Evolutionary conservation across 1,140 invertebrate genomes (phyloP).

Genomic region (Brachionus asplanchnoidis): DNA sequence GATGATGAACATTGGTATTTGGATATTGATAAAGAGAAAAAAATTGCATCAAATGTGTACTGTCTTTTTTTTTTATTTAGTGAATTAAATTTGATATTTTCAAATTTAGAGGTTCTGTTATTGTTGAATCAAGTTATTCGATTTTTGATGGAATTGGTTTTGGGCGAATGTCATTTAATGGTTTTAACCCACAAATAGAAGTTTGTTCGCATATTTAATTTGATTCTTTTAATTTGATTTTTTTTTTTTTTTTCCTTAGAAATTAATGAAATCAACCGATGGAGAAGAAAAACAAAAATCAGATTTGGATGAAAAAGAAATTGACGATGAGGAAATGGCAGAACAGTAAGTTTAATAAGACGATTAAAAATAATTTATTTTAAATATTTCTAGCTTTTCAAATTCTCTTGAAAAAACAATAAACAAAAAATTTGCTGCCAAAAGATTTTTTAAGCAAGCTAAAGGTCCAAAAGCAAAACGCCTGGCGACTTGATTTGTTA

Average conservation of each 20-base stretch:
- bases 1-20: conserved; percentile 41
- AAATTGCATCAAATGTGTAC: conserved; percentile 7
- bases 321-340: conserved; percentile 35
- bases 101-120: conserved; percentile 9
- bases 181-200: conserved; percentile 33
- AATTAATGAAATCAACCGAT: background rate
- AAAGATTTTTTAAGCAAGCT: background rate
- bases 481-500: background rate
- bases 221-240: background rate
- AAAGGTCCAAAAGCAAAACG: background rate
- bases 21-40: background rate
- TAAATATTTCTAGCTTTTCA: background rate
- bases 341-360: conserved; percentile 17
- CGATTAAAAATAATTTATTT: background rate
- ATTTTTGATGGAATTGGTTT: conserved; percentile 23
- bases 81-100: background rate
- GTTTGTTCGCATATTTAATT: background rate
- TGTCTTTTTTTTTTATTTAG: background rate
- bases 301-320: conserved; percentile 8
- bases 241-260: conserved; percentile 13
- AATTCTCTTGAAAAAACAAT: background rate
- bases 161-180: conserved; percentile 40
- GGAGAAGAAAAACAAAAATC: background rate
- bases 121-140: conserved; percentile 13
- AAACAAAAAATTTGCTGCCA: background rate